Percentiles rank a stretch among this genome's conserved stretches.
Evolutionary conservation across 2,113 vertebrate genomes (phyloP).

Genomic region (Peromyscus leucopus): DNA sequence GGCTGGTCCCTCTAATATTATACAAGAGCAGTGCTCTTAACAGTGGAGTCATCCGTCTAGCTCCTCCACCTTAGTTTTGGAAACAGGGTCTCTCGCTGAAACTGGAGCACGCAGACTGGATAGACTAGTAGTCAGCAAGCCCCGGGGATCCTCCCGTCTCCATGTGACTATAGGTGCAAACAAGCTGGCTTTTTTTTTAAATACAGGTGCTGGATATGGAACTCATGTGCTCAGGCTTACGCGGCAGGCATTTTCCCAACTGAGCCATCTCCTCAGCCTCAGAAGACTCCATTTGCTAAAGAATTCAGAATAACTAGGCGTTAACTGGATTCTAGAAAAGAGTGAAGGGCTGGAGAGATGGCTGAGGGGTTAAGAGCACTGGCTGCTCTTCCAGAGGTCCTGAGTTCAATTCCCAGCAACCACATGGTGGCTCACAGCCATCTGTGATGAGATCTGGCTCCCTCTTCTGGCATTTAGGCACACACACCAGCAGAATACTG

Average conservation of each 20-base stretch:
- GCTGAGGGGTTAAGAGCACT: too few relatives aligned
- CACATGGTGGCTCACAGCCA: too few relatives aligned
- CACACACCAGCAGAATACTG: too few relatives aligned
- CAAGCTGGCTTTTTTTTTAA: too few relatives aligned
- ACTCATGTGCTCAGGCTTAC: neutral
- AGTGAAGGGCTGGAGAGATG: too few relatives aligned
- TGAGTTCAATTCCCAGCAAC: too few relatives aligned
- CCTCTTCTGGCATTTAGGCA: too few relatives aligned
- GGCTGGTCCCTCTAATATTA: too few relatives aligned
- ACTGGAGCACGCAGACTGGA: neutral
- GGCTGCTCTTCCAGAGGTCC: too few relatives aligned
- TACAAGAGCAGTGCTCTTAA: neutral
- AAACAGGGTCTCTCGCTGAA: neutral
- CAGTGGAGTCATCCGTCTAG: too few relatives aligned
- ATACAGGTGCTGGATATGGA: neutral
- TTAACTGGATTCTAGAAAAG: neutral
- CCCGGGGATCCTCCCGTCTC: neutral
- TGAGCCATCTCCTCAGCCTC: neutral
- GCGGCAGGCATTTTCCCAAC: too few relatives aligned
- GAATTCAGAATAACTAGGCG: conserved; percentile 11
- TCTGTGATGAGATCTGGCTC: too few relatives aligned
- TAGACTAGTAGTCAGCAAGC: neutral
- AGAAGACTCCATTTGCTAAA: neutral
- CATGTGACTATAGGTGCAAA: neutral
- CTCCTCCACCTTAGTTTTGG: neutral